Evolutionary conservation across 30 jellyfish, hydroid and myxozoan genomes (phyloP).

Genomic region (Morbakka virulenta): DNA sequence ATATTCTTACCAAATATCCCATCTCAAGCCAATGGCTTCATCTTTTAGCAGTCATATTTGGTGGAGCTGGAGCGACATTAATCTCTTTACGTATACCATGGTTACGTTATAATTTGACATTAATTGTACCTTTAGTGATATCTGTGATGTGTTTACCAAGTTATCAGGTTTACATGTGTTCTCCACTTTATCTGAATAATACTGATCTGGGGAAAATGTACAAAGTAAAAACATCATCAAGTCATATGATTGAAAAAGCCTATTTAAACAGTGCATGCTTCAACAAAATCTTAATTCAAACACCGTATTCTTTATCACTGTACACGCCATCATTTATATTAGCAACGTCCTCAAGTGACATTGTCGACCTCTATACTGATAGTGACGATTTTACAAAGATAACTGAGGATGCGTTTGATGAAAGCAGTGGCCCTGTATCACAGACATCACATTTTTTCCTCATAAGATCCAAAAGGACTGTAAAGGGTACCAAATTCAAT

Average conservation of each 20-base stretch:
- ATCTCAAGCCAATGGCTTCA: not conserved
- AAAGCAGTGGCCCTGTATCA: too few relatives aligned
- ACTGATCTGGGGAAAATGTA: constrained; percentile 40
- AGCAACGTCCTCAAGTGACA: constrained; percentile 25
- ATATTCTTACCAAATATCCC: not conserved
- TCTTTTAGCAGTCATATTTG: not conserved
- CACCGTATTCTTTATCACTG: constrained; percentile 40
- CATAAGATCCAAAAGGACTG: not conserved
- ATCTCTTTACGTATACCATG: not conserved
- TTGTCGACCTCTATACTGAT: constrained; percentile 5
- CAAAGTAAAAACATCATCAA: constrained; percentile 15
- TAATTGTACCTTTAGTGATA: not conserved
- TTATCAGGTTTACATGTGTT: constrained; percentile 50
- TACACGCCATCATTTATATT: constrained; percentile 39
- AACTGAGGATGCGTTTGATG: too few relatives aligned
- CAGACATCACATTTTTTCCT: too few relatives aligned
- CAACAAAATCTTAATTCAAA: constrained; percentile 16
- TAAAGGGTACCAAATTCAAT: not conserved
- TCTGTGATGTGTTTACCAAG: constrained; percentile 42
- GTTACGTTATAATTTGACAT: not conserved
- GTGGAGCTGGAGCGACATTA: not conserved
- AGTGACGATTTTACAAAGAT: not conserved
- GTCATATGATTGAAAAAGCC: constrained; percentile 14
- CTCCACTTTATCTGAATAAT: constrained; percentile 48
- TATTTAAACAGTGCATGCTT: constrained; percentile 38